Evolutionary conservation across 2,888 invertebrate genomes (phyloP).

Genomic region (Calameuta filiformis): DNA sequence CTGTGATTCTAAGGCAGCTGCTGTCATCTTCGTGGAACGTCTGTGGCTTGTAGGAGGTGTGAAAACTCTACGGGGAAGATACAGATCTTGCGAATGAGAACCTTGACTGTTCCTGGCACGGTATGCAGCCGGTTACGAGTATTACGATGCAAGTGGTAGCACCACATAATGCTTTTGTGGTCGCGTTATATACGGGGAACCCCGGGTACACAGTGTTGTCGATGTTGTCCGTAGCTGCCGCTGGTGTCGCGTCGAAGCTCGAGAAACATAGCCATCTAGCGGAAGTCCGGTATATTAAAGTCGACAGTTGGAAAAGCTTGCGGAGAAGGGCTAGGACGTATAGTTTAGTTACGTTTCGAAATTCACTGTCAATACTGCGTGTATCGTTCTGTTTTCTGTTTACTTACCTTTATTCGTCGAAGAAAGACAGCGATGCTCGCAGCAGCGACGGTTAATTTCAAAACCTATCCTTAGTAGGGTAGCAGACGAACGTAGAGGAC

Average conservation of each 20-base stretch:
- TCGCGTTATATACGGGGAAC: neutral
- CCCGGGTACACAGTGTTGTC: neutral
- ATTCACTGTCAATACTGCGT: no score
- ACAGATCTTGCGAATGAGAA: neutral
- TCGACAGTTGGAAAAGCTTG: neutral
- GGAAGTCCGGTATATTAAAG: neutral
- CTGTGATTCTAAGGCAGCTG: neutral
- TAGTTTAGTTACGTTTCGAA: neutral
- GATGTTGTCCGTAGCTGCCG: neutral
- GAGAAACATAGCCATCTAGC: no score
- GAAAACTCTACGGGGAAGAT: neutral
- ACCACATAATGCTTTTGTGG: neutral
- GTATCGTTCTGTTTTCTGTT: no score
- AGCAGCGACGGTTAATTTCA: no score
- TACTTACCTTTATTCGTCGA: no score
- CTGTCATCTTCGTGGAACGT: neutral
- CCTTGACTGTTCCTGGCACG: neutral
- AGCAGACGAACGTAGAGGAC: neutral
- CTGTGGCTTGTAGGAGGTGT: neutral
- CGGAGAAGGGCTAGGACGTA: neutral
- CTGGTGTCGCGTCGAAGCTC: neutral
- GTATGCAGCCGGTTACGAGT: neutral
- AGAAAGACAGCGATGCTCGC: no score
- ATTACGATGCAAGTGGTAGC: neutral
- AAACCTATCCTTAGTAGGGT: neutral